phyloP scores from a whole-genome alignment of 2,113 vertebrate genomes.

The Eurystomus gularis region DNA sequence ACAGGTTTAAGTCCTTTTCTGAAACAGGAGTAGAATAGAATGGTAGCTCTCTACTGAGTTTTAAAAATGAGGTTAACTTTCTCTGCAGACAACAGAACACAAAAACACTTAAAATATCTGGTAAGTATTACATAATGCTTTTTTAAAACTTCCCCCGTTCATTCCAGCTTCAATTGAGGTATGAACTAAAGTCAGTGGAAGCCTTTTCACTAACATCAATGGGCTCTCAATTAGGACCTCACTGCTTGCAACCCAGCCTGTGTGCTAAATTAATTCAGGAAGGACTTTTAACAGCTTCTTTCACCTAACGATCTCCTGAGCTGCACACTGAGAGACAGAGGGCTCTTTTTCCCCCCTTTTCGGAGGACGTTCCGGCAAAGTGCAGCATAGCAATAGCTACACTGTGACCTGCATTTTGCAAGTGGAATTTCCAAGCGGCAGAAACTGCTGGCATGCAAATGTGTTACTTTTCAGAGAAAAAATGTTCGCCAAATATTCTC shows the following conservation, averaged over 20 bases:
- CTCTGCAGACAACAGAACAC: constrained; percentile 4
- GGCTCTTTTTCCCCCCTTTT: background rate
- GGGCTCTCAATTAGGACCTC: background rate
- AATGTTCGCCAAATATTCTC: background rate
- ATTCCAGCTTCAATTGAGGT: background rate
- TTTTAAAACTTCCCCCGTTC: background rate
- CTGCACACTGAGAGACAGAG: background rate
- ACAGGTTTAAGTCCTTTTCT: background rate
- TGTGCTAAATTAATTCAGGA: constrained; percentile 13
- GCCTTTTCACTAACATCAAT: background rate
- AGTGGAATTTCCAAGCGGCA: background rate
- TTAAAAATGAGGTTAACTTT: constrained; percentile 31
- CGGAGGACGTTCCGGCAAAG: background rate
- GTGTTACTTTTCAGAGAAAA: background rate
- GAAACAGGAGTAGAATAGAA: constrained; percentile 13
- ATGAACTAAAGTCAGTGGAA: constrained; percentile 16
- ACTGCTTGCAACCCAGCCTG: background rate
- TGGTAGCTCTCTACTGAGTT: background rate
- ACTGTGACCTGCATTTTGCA: background rate
- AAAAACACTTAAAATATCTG: background rate
- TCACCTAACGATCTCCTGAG: background rate
- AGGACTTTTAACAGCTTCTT: background rate
- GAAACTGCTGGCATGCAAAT: background rate
- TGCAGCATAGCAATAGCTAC: background rate
- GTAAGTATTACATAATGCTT: background rate